Percentiles rank a stretch among this genome's conserved stretches.
Evolutionary conservation across 2,888 invertebrate species (phyloP).

Genomic region (Microlaimidae sp.): DNA sequence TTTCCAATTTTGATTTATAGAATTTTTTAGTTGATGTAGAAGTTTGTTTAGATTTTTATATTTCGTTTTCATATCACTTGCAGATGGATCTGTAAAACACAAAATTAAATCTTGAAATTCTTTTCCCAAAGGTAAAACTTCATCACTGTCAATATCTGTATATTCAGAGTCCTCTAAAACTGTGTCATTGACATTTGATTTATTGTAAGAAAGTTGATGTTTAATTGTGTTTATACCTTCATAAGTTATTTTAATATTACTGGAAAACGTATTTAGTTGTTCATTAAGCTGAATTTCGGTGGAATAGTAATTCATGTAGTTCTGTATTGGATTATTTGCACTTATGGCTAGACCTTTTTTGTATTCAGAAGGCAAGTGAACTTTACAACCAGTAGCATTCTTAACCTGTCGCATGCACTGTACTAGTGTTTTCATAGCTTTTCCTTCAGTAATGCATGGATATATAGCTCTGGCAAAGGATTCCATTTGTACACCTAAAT

Average conservation of each 20-base stretch:
- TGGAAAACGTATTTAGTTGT: slow-evolving; percentile 33
- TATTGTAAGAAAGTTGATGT: slow-evolving; percentile 32
- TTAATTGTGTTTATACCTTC: slow-evolving; percentile 34
- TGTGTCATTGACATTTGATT: too few relatives aligned
- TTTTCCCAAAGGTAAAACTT: background rate
- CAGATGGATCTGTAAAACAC: background rate
- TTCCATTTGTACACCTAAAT: too few relatives aligned
- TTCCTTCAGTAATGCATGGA: too few relatives aligned
- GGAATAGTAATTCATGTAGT: slow-evolving; percentile 32
- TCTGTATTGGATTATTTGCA: too few relatives aligned
- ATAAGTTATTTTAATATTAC: slow-evolving; percentile 34
- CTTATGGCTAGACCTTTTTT: too few relatives aligned
- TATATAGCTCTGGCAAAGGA: too few relatives aligned
- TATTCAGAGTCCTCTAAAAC: background rate
- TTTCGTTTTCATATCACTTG: background rate
- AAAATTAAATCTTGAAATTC: slow-evolving; percentile 6
- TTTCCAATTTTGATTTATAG: slow-evolving; percentile 3
- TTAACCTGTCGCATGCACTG: too few relatives aligned
- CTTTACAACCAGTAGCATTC: too few relatives aligned
- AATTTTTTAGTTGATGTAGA: slow-evolving; percentile 2
- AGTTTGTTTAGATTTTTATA: background rate
- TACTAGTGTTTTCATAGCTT: too few relatives aligned
- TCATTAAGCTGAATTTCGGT: slow-evolving; percentile 33
- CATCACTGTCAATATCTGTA: background rate
- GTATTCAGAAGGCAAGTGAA: too few relatives aligned